Base-by-base conservation (phyloP, 2,113 vertebrate species). In the Lichenostomus cassidix region DNA sequence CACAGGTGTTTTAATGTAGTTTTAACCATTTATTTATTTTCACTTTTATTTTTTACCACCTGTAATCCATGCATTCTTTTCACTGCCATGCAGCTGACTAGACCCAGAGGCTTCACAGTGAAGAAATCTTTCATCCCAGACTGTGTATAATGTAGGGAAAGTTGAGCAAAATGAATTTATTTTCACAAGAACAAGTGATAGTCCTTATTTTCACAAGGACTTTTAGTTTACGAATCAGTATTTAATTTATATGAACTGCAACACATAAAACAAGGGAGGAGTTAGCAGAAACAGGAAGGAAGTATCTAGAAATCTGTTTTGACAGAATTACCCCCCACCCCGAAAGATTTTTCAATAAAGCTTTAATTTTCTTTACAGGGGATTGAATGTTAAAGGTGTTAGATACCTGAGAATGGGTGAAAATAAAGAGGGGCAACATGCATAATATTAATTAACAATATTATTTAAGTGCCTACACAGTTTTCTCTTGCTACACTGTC, bases 251-350 rank as follows among this genome's bases (percentile, higher is more conserved):
- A 92, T 89, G 90, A 83, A 65, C 82, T 89, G 50, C 64, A 94
- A 89, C 71, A 52, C 82, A 67, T 88, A 76, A 91, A 94, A 84
- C 50, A 80, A 87, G 67, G 75, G 88, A 92, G 62, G 76, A 80
- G 70, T 58, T 95, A 93, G 91, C 78, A 95, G 67, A 79, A 50
- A 95, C 60, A 87, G 87, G 94, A 97, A 95, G 79, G 60, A 44
- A 89, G 37, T 41, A 93, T 80, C 65, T 85, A 76, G 81, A 95
- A 93, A 90, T 58, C 13, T 89, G 31, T 94, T 64, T 86, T 96
- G 64, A 59, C 49, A 71, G 37, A 91, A 53, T 56, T 90, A 49
- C 82, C 23, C 83, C 46, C 44, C n/a, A n/a, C n/a, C 20, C 33
- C 60, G 47, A 96, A 95, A 79, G 83, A 37, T 37, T 37, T 37